These are phyloP conservation scores for Micropoecilia bifurca DNA, from an alignment of 2,797 vertebrate species.

Conservation along the genomic window DNA sequence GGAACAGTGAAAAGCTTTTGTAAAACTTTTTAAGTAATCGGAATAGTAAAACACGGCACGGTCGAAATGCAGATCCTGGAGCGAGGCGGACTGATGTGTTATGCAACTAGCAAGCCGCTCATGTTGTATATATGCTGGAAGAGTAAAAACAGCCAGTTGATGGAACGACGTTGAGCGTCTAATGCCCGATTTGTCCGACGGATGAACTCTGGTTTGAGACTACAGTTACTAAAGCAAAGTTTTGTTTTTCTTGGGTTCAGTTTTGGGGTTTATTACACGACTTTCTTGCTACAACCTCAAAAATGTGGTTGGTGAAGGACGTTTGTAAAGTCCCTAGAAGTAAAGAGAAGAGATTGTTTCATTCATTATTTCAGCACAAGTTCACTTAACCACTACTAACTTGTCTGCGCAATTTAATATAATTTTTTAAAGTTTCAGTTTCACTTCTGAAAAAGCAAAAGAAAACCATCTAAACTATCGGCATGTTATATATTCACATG, in stretches of 20 bases:
- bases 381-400: not conserved
- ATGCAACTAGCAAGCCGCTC: conserved; percentile 50
- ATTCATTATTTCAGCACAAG: not conserved
- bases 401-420: not conserved
- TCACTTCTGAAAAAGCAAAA: not conserved
- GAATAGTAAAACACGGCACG: conserved; percentile 22
- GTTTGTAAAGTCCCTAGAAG: not conserved
- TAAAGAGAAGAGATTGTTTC: not conserved
- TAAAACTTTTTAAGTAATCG: conserved; percentile 5
- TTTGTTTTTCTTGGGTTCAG: not conserved
- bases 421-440: not conserved
- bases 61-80: conserved; percentile 34
- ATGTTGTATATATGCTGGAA: conserved; percentile 44
- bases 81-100: conserved; percentile 39
- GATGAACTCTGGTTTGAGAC: conserved; percentile 43
- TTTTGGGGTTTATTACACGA: not conserved
- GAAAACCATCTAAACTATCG: not conserved
- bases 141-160: conserved; percentile 56
- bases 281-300: not conserved
- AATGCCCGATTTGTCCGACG: conserved; percentile 49
- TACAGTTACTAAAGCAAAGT: conserved; percentile 2
- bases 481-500: not conserved
- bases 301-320: not conserved
- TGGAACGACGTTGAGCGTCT: conserved; percentile 60
- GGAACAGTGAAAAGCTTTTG: not conserved